These are phyloP conservation scores for Ophiodon elongatus DNA, from an alignment of 2,113 vertebrate species.

Conservation along the genomic window DNA sequence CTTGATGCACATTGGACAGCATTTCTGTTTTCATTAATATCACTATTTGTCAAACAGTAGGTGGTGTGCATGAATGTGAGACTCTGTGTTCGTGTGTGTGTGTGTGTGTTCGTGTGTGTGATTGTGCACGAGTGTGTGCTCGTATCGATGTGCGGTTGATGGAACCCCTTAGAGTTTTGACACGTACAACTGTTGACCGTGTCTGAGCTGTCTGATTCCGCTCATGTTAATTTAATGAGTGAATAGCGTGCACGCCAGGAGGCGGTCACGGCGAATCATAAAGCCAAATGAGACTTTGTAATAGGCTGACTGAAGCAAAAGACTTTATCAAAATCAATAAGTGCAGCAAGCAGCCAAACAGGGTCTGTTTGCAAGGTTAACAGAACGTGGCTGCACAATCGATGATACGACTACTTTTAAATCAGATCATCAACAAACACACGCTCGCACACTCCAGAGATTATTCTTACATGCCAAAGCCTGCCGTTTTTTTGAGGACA, in stretches of 20 bases:
- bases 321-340: conserved; percentile 70
- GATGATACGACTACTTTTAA: conserved; percentile 39
- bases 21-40: conserved; percentile 49
- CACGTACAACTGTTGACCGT: conserved; percentile 49
- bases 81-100: not conserved
- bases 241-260: conserved; percentile 43
- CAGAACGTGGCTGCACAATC: conserved; percentile 26
- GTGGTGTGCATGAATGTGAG: conserved; percentile 37
- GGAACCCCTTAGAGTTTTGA: conserved; percentile 38
- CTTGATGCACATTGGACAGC: conserved; percentile 44
- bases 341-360: conserved; percentile 41
- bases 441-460: not conserved
- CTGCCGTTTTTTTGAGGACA: not conserved
- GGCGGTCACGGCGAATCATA: conserved; percentile 56
- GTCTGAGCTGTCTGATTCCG: conserved; percentile 49
- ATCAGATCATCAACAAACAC: conserved; percentile 18
- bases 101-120: not conserved
- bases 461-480: not conserved
- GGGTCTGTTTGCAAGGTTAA: conserved; percentile 50
- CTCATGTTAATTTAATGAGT: conserved; percentile 73
- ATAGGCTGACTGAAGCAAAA: conserved; percentile 57
- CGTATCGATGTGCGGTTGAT: conserved; percentile 30
- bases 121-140: not conserved
- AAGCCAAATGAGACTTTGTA: conserved; percentile 68
- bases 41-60: conserved; percentile 31